These are phyloP conservation scores for Tachystola acroxantha DNA, from an alignment of 2,888 invertebrate genomes.

Conservation along the genomic window DNA sequence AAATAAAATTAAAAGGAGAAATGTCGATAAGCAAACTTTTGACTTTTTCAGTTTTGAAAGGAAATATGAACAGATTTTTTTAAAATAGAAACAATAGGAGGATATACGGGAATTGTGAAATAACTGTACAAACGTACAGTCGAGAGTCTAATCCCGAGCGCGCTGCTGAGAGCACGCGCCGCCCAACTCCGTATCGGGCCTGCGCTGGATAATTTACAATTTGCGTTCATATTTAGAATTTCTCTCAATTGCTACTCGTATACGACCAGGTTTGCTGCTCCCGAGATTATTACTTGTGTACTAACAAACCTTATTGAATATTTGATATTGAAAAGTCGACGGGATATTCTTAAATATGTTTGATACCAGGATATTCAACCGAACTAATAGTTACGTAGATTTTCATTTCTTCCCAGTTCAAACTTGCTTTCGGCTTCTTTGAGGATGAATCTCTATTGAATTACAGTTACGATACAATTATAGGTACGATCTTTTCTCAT, in stretches of 20 bases:
- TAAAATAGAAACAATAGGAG: conserved; percentile 44
- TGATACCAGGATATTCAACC: conserved; percentile 1
- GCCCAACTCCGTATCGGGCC: conserved; percentile 28
- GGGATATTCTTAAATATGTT: conserved; percentile 1
- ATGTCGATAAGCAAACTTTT: conserved; percentile 16
- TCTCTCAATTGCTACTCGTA: conserved; percentile 21
- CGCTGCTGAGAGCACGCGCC: conserved; percentile 54
- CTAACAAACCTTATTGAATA: conserved; percentile 5
- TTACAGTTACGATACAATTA: too few species aligned
- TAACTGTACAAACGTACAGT: conserved; percentile 57
- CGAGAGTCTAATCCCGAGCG: conserved; percentile 56
- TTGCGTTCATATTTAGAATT: conserved; percentile 48
- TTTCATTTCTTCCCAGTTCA: too few species aligned
- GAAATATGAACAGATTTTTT: conserved; percentile 40
- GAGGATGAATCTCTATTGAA: too few species aligned
- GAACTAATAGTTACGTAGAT: conserved; percentile 5
- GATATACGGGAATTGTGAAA: conserved; percentile 44
- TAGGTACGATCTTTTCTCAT: too few species aligned
- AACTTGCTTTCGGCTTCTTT: too few species aligned
- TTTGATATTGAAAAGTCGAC: conserved; percentile 4
- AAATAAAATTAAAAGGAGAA: conserved; percentile 5
- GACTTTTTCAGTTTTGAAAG: conserved; percentile 24
- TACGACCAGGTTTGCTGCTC: conserved; percentile 10
- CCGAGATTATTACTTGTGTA: conserved; percentile 10
- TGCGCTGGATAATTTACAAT: conserved; percentile 55